These are phyloP conservation scores for Andrena fulva DNA, from an alignment of 2,888 invertebrate genomes.

Conservation along the genomic window DNA sequence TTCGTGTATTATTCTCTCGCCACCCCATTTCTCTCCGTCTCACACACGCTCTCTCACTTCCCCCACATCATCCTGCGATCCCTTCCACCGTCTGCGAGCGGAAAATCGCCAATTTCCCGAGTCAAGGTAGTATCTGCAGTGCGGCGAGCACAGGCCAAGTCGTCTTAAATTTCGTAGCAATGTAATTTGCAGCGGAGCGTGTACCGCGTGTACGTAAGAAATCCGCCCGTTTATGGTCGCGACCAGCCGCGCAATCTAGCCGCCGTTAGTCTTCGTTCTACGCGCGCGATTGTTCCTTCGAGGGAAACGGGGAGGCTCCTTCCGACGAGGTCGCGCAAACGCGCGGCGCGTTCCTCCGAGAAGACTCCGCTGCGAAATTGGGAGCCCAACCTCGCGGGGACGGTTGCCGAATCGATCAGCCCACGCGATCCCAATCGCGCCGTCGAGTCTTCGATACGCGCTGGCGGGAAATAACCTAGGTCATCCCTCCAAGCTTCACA, in stretches of 20 bases:
- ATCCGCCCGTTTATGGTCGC: not conserved
- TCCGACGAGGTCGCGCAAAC: slow-evolving; percentile 44
- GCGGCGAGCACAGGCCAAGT: slow-evolving; percentile 44
- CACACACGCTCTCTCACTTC: not conserved
- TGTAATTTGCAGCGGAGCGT: not conserved
- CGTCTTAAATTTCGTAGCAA: not conserved
- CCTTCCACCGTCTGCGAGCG: slow-evolving; percentile 3
- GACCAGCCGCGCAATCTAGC: no score
- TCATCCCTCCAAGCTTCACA: not conserved
- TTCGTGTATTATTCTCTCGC: not conserved
- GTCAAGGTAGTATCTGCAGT: not conserved
- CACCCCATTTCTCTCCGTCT: not conserved
- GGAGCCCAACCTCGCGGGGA: slow-evolving; percentile 43
- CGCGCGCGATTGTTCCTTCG: not conserved
- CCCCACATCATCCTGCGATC: not conserved
- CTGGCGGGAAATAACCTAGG: slow-evolving; percentile 8
- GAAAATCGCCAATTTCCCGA: slow-evolving; percentile 37
- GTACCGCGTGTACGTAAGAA: not conserved
- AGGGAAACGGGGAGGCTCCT: slow-evolving; percentile 11
- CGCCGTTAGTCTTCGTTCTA: slow-evolving; percentile 14
- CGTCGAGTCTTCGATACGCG: slow-evolving; percentile 28
- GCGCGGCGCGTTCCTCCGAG: slow-evolving; percentile 4
- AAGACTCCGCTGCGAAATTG: slow-evolving; percentile 21
- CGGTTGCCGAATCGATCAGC: not conserved
- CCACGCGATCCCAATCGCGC: slow-evolving; percentile 34